Conservation (phyloP, 2,797 vertebrate species). For the Mormyrops boulengeri region DNA sequence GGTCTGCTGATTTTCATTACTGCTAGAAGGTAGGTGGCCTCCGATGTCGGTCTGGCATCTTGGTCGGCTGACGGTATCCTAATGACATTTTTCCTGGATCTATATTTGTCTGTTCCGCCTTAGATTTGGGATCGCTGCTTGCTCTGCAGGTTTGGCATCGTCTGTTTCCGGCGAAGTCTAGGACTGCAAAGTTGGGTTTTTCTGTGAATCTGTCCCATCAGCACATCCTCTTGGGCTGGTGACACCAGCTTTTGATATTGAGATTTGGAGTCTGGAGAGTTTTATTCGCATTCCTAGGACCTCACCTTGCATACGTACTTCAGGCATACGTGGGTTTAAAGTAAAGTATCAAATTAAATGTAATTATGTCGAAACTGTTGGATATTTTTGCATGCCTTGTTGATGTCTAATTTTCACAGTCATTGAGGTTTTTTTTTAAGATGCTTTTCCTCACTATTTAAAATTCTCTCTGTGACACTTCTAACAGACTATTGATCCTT, state of each 20-base stretch:
- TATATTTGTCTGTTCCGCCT: neutral
- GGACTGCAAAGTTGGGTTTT: neutral
- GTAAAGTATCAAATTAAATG: neutral
- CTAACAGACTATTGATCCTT: slow-evolving; percentile 39
- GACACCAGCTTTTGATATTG: neutral
- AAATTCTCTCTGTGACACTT: slow-evolving; percentile 35
- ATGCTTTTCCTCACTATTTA: slow-evolving; percentile 14
- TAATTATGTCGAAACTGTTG: neutral
- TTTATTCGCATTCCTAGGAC: neutral
- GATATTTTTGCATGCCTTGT: neutral
- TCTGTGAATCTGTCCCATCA: neutral
- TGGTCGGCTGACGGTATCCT: neutral
- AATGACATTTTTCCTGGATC: neutral
- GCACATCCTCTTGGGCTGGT: neutral
- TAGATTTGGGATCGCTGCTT: neutral
- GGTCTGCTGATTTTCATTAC: neutral
- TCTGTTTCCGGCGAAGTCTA: neutral
- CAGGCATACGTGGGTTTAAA: neutral
- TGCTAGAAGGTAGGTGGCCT: neutral
- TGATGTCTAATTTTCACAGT: slow-evolving; percentile 1
- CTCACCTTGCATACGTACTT: neutral
- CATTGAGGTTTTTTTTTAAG: neutral
- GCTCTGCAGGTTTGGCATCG: neutral
- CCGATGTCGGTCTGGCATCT: neutral
- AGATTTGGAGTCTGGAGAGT: neutral